phyloP scores from a whole-genome alignment of 2,888 invertebrate species.

The Hypena proboscidalis region DNA sequence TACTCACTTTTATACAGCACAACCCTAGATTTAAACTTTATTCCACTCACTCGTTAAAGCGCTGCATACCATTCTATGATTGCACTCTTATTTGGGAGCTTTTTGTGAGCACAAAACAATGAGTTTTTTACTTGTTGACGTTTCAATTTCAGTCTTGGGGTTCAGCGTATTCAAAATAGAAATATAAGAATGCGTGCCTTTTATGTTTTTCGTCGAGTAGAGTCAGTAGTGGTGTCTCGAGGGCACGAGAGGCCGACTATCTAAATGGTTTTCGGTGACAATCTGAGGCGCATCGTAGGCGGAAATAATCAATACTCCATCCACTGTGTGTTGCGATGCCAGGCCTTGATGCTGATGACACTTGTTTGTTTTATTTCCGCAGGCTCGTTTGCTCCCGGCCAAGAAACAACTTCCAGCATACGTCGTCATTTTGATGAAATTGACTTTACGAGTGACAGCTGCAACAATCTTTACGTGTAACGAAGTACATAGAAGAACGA shows the following conservation, averaged over 20 bases:
- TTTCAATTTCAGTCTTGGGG: slow-evolving; percentile 31
- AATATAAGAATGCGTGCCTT: slow-evolving; percentile 14
- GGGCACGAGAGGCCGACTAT: slow-evolving; percentile 27
- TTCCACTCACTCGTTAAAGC: slow-evolving; percentile 59
- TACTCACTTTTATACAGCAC: slow-evolving; percentile 64
- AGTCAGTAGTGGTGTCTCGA: slow-evolving; percentile 12
- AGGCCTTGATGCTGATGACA: slow-evolving; percentile 74
- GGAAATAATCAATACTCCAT: slow-evolving; percentile 53
- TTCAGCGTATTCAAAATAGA: slow-evolving; percentile 16
- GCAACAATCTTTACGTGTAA: slow-evolving; percentile 44
- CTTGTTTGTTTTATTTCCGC: slow-evolving; percentile 79
- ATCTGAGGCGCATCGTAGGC: slow-evolving; percentile 26
- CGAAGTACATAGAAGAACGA: slow-evolving; percentile 21
- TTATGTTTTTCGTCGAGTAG: slow-evolving; percentile 8
- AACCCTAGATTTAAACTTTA: slow-evolving; percentile 67
- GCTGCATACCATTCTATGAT: slow-evolving; percentile 57
- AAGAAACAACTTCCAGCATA: slow-evolving; percentile 67
- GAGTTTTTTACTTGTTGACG: slow-evolving; percentile 29
- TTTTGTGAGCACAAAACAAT: slow-evolving; percentile 44
- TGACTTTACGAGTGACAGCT: slow-evolving; percentile 76
- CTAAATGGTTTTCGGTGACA: slow-evolving; percentile 29
- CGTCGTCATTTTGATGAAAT: slow-evolving; percentile 70
- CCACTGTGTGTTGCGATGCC: slow-evolving; percentile 50
- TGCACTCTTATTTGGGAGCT: slow-evolving; percentile 58
- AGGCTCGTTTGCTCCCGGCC: slow-evolving; percentile 64